phyloP scores from a whole-genome alignment of 2,113 vertebrate species.

The Lepus americanus region DNA sequence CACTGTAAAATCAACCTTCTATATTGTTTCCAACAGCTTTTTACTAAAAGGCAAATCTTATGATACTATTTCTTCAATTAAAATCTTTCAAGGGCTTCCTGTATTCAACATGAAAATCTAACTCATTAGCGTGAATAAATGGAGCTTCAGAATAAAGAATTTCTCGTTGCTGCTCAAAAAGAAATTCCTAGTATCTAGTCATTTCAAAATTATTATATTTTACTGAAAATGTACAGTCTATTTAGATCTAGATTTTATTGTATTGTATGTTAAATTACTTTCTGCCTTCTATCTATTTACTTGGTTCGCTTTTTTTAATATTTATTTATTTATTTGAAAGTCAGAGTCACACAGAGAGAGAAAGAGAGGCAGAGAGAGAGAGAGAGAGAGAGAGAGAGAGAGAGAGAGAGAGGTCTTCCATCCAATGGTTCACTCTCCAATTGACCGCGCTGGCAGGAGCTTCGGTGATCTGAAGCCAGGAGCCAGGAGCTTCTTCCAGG shows the following conservation, averaged over 20 bases:
- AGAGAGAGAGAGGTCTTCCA: no score
- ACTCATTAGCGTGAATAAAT: background rate
- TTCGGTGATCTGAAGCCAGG: no score
- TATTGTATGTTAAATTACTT: background rate
- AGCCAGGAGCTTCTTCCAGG: no score
- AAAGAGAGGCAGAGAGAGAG: no score
- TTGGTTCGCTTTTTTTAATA: background rate
- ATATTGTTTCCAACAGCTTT: background rate
- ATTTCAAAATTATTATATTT: background rate
- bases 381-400: no score
- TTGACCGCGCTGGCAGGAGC: no score
- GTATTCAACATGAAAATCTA: background rate
- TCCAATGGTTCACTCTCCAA: no score
- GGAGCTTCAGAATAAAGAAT: background rate
- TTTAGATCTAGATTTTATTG: background rate
- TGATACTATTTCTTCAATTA: background rate
- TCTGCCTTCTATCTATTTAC: background rate
- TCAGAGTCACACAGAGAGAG: no score
- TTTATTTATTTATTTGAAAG: no score
- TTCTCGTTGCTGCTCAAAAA: background rate
- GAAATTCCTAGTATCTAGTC: background rate
- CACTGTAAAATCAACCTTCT: background rate
- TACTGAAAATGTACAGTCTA: background rate
- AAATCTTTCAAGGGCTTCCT: background rate
- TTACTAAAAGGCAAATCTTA: slow-evolving; percentile 11